Evolutionary conservation across 2,797 vertebrate genomes (phyloP), one percentile per base, ranked within the genome.

Genomic region (Sus cebifrons): DNA sequence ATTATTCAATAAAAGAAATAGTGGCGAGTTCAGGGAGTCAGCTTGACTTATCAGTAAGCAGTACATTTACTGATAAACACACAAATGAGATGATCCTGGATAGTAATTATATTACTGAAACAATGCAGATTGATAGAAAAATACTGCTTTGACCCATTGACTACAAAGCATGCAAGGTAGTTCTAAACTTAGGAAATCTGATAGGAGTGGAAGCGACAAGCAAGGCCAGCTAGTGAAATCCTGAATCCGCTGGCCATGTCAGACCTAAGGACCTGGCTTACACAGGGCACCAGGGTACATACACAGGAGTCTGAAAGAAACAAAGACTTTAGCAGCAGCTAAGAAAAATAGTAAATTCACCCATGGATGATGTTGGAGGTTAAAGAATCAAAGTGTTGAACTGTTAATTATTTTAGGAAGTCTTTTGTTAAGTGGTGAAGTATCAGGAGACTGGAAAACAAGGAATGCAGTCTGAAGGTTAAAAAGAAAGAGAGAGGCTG

Each of bases 401-500:
- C 2, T 91, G n/a, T 64, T 93, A 92, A 98, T 98, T 97, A 94
- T 93, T 97, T 97, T 96, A 85, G 96, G 98, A 96, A 97, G 96
- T 67, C 98, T 97, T 98, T 97, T 97, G 96, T 98, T 97, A 86
- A 84, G 73, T 13, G 25, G 92, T 91, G 74, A 89, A 93, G 62
- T 64, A 92, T 67, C 49, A 91, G 95, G 96, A 97, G 93, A 60
- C 86, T 86, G 92, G 93, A 94, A 96, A 98, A 96, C 92, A 94
- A 83, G 91, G 81, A 79, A 84, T 88, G 60, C 36, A 81, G 89
- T 91, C 97, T 82, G 95, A 97, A 95, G 97, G 98, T 92, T 98
- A 98, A 95, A 96, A 97, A 96, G 92, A 96, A 96, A 97, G 96
- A 96, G 44, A 97, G 96, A 97, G 89, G 98, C 98, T 98, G 98